Evolutionary conservation across 2,797 vertebrate genomes (phyloP), one percentile per base, ranked within the genome.

Genomic region (Falco peregrinus): DNA sequence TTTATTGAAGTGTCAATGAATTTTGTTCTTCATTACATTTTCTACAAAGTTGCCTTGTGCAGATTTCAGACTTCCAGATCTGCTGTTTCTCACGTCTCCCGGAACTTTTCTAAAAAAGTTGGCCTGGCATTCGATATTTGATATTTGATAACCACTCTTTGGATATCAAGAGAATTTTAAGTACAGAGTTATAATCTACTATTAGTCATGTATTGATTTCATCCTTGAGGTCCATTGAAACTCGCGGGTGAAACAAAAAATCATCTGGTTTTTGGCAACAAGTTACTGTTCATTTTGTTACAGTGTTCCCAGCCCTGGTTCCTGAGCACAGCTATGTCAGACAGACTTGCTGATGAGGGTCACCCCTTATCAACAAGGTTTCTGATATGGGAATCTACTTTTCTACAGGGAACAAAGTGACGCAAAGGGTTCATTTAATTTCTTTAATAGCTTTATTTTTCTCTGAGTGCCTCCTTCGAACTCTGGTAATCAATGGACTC

Each of bases 111-210:
- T 77, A 61, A 76, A 76, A 87, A 78, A 1, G 7, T 54, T 90
- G 53, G 50, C 73, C 35, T 57, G 43, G 14, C 19, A 39, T 91
- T 87, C 65, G 54, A 63, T 91, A 65, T 74, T 89, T 81, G 71
- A 88, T 64, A 65, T 74, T 89, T 81, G 71, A 88, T 67, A 87
- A 48, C 6, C 18, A 20, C 15, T 63, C 41, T 65, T 77, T 43
- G 22, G 61, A 51, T 93, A 84, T 54, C 89, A 93, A 75, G 65
- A 47, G 76, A 84, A 11, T 88, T 94, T 84, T 81, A 86, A 93
- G 41, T 35, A 78, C 10, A 60, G 48, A 54, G 31, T 83, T 94
- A 68, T 47, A 69, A 64, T 54, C 48, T 87, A 29, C 53, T 87
- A 11, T 71, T 81, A 84, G 61, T 89, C 12, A 75, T 91, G 91